Evolutionary conservation across 2,113 vertebrate genomes (phyloP).

Genomic region (Erinaceus europaeus): DNA sequence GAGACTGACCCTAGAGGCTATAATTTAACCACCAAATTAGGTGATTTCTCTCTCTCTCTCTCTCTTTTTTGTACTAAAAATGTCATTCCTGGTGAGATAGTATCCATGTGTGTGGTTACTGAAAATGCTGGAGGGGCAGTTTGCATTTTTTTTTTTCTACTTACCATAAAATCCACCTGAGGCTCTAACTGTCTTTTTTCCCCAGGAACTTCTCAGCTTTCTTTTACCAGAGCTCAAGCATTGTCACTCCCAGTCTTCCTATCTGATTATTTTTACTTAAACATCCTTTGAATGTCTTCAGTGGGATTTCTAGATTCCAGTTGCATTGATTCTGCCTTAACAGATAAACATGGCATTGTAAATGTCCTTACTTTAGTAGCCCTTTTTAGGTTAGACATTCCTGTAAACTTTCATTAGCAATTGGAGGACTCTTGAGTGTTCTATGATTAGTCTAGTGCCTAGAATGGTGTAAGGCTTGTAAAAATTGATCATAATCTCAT

Average conservation of each 20-base stretch:
- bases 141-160: not conserved
- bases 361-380: not conserved
- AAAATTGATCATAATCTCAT: not conserved
- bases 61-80: not conserved
- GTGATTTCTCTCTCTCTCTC: not conserved
- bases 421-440: not conserved
- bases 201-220: not conserved
- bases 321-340: not conserved
- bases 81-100: not conserved
- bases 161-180: not conserved
- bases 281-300: not conserved
- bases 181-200: not conserved
- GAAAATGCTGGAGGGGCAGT: not conserved
- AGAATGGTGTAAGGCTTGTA: not conserved
- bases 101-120: not conserved
- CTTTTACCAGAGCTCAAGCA: not conserved
- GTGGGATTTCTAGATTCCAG: constrained; percentile 11
- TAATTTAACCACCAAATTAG: not conserved
- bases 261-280: not conserved
- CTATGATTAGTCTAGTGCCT: not conserved
- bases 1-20: not conserved
- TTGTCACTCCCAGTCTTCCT: not conserved
- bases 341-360: not conserved
- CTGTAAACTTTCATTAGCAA: not conserved
- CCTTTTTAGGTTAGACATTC: not conserved